Base-by-base conservation (phyloP, 2,797 vertebrate genomes). In the Schizopygopsis malacanthus region DNA sequence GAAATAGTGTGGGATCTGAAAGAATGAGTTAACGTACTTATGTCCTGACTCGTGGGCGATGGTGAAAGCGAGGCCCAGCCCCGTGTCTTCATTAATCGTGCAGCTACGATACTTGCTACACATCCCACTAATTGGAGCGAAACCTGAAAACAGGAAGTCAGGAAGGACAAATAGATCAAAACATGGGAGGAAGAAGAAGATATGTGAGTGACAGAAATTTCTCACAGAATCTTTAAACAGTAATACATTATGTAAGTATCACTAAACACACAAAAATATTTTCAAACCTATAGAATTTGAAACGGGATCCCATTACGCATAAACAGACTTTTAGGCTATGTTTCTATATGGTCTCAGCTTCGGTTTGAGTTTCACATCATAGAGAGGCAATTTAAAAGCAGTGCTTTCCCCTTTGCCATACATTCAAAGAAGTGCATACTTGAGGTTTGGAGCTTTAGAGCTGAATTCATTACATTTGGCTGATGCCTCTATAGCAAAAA, bases 101-200 rank as follows among this genome's bases (percentile, higher is more conserved):
- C 98, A 99, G 11, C 98, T 99, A 47, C 98, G 96, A 93, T 98
- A 97, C 89, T 98, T 99, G 90, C 97, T 99, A 93, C 98, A 99
- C 98, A 99, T 99, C 9, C 98, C 98, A 88, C 97, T 99, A 92
- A 99, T 99, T 1, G 98, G 98, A 37, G 98, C 98, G 88, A 99
- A 99, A 82, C 98, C 98, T 99, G 90, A n/a, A 83, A 25, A 87
- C 2, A 33, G 16, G 12, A 33, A 70, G 47, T 59, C 39, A 81
- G 56, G 77, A 56, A 79, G 25, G 59, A 82, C 54, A 79, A 28
- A 87, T 20, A 70, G 10, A 54, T 11, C 4, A 47, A n/a, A 76
- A 70, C 39, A 72, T 7, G 39, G 41, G 4, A 22, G 10, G 25
- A 65, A 45, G 25, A 28, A 45, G 10, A 52, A 41, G 43, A 56